Percentiles rank a stretch among this genome's conserved stretches.
These are phyloP conservation scores for Argynnis bischoffii DNA, from an alignment of 2,888 invertebrate species.

Conservation along the genomic window DNA sequence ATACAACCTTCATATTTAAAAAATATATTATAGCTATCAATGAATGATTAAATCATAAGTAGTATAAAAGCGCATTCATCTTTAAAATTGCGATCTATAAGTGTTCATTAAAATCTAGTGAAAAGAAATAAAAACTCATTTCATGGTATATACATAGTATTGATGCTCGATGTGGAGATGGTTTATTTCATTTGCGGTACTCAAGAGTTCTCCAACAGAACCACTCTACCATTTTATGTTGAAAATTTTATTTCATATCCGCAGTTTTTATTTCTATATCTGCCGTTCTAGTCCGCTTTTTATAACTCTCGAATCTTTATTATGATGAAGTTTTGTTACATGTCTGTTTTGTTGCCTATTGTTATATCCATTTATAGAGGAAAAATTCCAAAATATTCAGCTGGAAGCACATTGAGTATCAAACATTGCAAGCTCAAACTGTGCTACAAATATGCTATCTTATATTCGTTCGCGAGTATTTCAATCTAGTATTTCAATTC, in stretches of 20 bases:
- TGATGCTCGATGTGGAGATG: constrained; percentile 37
- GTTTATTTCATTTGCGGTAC: constrained; percentile 43
- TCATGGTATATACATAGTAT: constrained; percentile 32
- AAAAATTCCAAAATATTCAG: background rate
- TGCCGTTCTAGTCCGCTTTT: constrained; percentile 21
- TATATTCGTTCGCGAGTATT: no score
- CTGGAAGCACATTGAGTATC: no score
- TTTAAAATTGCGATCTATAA: constrained; percentile 21
- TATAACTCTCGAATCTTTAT: constrained; percentile 20
- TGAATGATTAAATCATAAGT: constrained; percentile 12
- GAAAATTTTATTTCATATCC: constrained; percentile 40
- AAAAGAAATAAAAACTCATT: constrained; percentile 26
- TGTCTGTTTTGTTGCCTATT: constrained; percentile 9
- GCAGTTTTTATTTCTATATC: constrained; percentile 28
- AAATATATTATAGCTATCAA: background rate
- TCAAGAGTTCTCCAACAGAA: constrained; percentile 39
- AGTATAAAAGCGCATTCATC: constrained; percentile 9
- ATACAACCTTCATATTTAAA: no score
- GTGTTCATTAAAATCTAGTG: constrained; percentile 30
- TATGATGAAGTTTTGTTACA: constrained; percentile 19
- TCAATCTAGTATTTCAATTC: no score
- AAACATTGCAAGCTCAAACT: no score
- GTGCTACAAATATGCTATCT: no score
- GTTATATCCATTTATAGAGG: background rate
- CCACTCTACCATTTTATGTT: constrained; percentile 43